These are phyloP conservation scores for Apodemus sylvaticus DNA, from an alignment of 2,113 vertebrate species.

Conservation along the genomic window DNA sequence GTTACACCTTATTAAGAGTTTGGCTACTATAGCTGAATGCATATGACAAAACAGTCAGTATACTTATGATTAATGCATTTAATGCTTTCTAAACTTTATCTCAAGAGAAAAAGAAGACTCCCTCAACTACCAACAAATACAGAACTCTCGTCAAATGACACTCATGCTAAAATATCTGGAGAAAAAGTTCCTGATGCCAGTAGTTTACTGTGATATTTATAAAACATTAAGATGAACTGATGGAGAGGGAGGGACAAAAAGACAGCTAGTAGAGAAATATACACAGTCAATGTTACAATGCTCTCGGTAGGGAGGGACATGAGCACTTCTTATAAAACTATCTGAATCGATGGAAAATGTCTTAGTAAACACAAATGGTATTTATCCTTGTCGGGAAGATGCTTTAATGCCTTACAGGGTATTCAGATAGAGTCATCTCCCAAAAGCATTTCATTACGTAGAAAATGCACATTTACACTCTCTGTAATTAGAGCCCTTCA, in stretches of 20 bases:
- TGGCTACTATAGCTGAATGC: not conserved
- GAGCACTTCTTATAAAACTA: not conserved
- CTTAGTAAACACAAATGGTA: not conserved
- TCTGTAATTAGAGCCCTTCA: not conserved
- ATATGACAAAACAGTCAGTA: not conserved
- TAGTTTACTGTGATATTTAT: not conserved
- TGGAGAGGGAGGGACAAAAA: not conserved
- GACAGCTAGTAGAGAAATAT: not conserved
- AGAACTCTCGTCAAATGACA: constrained; percentile 30
- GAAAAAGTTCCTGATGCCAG: not conserved
- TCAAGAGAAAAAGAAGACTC: constrained; percentile 21
- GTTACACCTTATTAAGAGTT: not conserved
- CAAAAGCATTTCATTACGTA: not conserved
- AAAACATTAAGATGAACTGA: constrained; percentile 35
- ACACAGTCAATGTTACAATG: not conserved
- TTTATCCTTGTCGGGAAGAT: not conserved
- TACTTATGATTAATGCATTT: not conserved
- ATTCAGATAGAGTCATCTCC: not conserved
- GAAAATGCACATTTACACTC: not conserved
- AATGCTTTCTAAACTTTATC: not conserved
- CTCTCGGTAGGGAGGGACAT: not conserved
- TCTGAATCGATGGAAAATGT: not conserved
- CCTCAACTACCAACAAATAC: constrained; percentile 22
- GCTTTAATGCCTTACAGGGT: constrained; percentile 7
- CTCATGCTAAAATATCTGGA: not conserved